Percentiles rank a stretch among this genome's conserved stretches.
These are phyloP conservation scores for Proisotoma minuta DNA, from an alignment of 2,888 invertebrate genomes.

Conservation along the genomic window DNA sequence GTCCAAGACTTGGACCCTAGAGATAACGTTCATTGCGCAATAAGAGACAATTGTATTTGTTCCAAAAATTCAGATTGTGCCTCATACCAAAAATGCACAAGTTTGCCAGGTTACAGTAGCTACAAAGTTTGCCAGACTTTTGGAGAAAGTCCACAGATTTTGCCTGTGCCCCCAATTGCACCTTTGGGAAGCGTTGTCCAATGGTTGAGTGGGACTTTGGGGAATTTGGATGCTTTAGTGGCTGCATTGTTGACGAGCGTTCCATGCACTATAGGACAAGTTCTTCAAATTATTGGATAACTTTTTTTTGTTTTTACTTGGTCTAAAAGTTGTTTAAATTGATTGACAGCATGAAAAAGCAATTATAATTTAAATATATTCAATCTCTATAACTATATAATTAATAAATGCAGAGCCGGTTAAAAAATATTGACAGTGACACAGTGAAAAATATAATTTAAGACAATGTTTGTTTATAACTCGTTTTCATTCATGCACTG, in stretches of 20 bases:
- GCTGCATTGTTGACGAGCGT: neutral
- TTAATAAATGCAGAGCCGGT: too few species aligned
- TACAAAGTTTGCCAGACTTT: conserved; percentile 1
- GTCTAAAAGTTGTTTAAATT: too few species aligned
- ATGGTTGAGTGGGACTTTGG: neutral
- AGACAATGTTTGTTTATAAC: too few species aligned
- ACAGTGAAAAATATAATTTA: too few species aligned
- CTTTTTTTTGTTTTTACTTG: too few species aligned
- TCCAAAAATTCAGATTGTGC: conserved; percentile 12
- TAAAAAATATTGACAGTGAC: too few species aligned
- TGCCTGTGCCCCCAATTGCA: neutral
- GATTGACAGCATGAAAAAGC: too few species aligned
- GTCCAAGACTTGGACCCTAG: conserved; percentile 7
- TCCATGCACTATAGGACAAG: too few species aligned
- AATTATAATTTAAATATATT: too few species aligned
- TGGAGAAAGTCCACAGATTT: neutral
- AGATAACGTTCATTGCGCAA: conserved; percentile 11
- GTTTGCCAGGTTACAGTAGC: neutral
- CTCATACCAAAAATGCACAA: neutral
- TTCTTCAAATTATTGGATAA: too few species aligned
- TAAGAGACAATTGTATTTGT: conserved; percentile 22
- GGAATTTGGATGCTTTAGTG: neutral
- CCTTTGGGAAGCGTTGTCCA: neutral
- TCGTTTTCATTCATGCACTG: too few species aligned
- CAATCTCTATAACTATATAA: too few species aligned